Conservation (phyloP, 2,113 vertebrate genomes). For the Engystomops pustulosus region DNA sequence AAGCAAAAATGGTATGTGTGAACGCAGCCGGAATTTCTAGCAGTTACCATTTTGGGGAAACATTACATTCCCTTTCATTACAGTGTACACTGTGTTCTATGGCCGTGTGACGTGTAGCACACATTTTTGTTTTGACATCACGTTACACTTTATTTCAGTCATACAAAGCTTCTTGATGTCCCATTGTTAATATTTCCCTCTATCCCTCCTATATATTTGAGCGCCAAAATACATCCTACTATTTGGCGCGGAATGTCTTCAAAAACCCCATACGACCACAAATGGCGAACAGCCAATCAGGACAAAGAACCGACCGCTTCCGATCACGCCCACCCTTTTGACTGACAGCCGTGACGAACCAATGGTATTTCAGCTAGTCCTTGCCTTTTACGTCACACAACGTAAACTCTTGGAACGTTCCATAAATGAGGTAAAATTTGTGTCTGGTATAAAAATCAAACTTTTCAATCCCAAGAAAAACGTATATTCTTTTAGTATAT, state of each 20-base stretch:
- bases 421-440: not conserved
- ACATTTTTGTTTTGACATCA: no score
- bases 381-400: not conserved
- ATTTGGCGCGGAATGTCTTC: slow-evolving; percentile 43
- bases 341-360: not conserved
- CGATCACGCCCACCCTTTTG: not conserved
- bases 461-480: no score
- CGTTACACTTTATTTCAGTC: no score
- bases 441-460: no score
- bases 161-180: no score
- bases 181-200: not conserved
- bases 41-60: no score
- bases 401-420: not conserved
- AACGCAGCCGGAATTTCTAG: no score
- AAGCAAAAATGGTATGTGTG: no score
- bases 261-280: not conserved
- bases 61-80: no score
- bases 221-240: not conserved
- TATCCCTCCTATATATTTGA: not conserved
- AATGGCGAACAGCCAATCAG: not conserved
- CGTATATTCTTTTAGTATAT: no score
- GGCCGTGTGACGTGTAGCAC: no score
- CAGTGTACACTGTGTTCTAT: no score
- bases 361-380: not conserved
- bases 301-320: not conserved